These are phyloP conservation scores for Lepus townsendii DNA, from an alignment of 2,797 vertebrate species.

Conservation along the genomic window DNA sequence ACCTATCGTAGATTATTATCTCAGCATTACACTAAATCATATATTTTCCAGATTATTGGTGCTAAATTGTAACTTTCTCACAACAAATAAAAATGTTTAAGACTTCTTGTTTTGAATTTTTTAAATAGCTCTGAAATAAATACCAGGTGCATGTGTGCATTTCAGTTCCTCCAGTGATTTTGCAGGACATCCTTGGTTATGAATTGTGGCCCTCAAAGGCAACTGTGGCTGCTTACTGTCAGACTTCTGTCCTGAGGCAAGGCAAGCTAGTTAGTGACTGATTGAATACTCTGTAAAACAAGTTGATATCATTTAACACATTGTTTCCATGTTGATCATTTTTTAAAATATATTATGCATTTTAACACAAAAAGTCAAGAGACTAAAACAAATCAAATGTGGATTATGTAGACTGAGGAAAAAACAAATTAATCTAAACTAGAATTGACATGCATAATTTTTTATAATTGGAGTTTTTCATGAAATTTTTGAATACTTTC, in stretches of 20 bases:
- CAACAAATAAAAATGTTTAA: neutral
- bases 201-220: neutral
- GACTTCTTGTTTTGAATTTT: neutral
- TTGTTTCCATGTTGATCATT: neutral
- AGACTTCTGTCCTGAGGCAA: neutral
- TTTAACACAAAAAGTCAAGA: too few relatives aligned
- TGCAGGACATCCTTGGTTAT: neutral
- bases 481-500: too few relatives aligned
- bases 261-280: neutral
- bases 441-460: too few relatives aligned
- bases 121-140: neutral
- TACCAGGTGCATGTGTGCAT: neutral
- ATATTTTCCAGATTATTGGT: neutral
- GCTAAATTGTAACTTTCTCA: neutral
- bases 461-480: too few relatives aligned
- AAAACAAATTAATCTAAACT: too few relatives aligned
- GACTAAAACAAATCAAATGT: too few relatives aligned
- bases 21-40: neutral
- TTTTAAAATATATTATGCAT: neutral
- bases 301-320: conserved; percentile 3
- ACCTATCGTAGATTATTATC: neutral
- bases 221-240: neutral
- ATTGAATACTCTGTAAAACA: neutral
- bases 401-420: too few relatives aligned
- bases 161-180: neutral